Evolutionary conservation across 1,140 invertebrate species (phyloP).

Genomic region (Parapsyche elsis): DNA sequence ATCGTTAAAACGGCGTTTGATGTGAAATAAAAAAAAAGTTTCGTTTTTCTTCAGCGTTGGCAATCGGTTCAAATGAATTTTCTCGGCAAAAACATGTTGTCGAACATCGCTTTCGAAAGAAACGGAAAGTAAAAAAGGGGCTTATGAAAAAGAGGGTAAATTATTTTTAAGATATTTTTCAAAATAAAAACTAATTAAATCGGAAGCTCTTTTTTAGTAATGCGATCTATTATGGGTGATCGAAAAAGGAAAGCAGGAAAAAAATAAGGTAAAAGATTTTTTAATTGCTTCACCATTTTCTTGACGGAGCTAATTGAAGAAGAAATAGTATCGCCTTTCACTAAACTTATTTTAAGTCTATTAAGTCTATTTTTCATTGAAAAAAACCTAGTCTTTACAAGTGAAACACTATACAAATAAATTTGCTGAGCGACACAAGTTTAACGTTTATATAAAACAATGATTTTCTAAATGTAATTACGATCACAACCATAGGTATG

Average conservation of each 20-base stretch:
- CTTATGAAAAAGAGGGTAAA: no score
- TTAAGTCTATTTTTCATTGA: not conserved
- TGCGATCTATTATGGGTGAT: not conserved
- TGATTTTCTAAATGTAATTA: no score
- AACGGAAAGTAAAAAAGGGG: no score
- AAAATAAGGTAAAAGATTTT: not conserved
- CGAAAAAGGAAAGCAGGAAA: not conserved
- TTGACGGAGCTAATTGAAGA: not conserved
- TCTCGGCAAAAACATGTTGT: conserved; percentile 18
- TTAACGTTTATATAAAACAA: no score
- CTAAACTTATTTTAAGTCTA: no score
- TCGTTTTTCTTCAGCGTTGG: not conserved
- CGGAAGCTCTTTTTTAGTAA: not conserved
- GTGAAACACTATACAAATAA: no score
- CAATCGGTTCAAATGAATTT: conserved; percentile 8
- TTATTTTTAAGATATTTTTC: not conserved
- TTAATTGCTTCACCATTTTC: conserved; percentile 1
- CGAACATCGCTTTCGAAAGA: not conserved
- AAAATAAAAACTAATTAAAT: not conserved
- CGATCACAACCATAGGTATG: no score
- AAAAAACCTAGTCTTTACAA: not conserved
- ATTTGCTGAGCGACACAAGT: no score
- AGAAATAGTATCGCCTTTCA: not conserved
- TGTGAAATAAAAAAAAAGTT: not conserved
- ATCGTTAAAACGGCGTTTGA: no score